A percentile compares a stretch with the other conserved stretches of the same genome.
phyloP scores from a whole-genome alignment of 2,113 vertebrate genomes.

The Solea senegalensis region DNA sequence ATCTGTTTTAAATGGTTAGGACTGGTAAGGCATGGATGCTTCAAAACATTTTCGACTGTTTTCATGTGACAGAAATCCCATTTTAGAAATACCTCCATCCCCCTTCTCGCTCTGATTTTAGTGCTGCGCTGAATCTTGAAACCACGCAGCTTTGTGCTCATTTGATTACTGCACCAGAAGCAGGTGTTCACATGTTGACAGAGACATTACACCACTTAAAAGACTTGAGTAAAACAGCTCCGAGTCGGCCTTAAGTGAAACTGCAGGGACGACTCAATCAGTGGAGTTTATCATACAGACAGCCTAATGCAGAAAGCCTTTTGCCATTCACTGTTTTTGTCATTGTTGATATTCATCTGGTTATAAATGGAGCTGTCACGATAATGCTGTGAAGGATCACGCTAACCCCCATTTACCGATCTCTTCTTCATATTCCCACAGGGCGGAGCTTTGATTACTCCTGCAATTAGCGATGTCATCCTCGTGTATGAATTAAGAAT shows the following conservation, averaged over 20 bases:
- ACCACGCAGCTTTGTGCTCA: neutral
- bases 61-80: no score
- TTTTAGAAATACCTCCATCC: neutral
- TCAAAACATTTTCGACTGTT: no score
- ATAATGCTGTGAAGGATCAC: slow-evolving; percentile 71
- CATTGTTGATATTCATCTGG: slow-evolving; percentile 68
- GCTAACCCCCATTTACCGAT: slow-evolving; percentile 87
- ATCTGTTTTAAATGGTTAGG: no score
- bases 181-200: slow-evolving; percentile 19
- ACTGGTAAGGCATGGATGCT: no score
- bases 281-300: slow-evolving; percentile 60
- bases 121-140: slow-evolving; percentile 4
- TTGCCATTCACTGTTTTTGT: slow-evolving; percentile 72
- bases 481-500: slow-evolving; percentile 96
- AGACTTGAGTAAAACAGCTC: slow-evolving; percentile 32
- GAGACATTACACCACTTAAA: slow-evolving; percentile 27
- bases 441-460: slow-evolving; percentile 95
- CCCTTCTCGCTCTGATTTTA: neutral
- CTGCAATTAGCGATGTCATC: slow-evolving; percentile 96
- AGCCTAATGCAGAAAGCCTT: slow-evolving; percentile 67
- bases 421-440: slow-evolving; percentile 89
- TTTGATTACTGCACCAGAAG: slow-evolving; percentile 7
- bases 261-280: slow-evolving; percentile 59
- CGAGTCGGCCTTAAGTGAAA: slow-evolving; percentile 57
- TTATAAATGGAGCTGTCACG: slow-evolving; percentile 82